These are phyloP conservation scores for Orestias chungarensis DNA, from an alignment of 2,797 vertebrate species.

Conservation along the genomic window DNA sequence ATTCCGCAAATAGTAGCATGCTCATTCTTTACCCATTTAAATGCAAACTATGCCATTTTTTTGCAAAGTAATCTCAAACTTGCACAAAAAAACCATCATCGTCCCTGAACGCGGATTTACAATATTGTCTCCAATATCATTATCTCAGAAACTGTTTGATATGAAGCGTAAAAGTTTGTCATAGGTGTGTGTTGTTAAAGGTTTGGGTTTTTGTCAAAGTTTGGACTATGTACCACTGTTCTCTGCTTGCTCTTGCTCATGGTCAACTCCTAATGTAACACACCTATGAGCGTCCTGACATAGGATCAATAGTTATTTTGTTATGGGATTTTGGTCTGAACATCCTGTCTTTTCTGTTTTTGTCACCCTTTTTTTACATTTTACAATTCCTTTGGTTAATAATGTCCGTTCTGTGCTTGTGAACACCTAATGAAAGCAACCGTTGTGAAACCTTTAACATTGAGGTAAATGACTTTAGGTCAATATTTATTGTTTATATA, in stretches of 20 bases:
- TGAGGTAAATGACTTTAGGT: background rate
- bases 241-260: constrained; percentile 71
- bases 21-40: constrained; percentile 68
- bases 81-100: constrained; percentile 44
- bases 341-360: background rate
- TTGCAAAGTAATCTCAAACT: constrained; percentile 53
- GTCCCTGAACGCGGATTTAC: constrained; percentile 60
- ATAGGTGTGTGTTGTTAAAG: constrained; percentile 26
- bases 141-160: constrained; percentile 54
- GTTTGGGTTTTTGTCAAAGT: constrained; percentile 53
- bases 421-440: background rate
- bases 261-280: constrained; percentile 86
- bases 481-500: background rate
- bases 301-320: constrained; percentile 76
- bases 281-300: constrained; percentile 84
- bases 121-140: constrained; percentile 48
- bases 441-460: background rate
- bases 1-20: constrained; percentile 22
- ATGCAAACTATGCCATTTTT: constrained; percentile 69
- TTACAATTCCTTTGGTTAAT: background rate
- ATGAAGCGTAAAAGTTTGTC: constrained; percentile 51
- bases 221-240: constrained; percentile 79
- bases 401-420: background rate
- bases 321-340: constrained; percentile 46
- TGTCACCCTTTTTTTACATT: background rate